A percentile compares a stretch with the other conserved stretches of the same genome.
These are phyloP conservation scores for Amblyteles armatorius DNA, from an alignment of 2,888 invertebrate species.

Conservation along the genomic window DNA sequence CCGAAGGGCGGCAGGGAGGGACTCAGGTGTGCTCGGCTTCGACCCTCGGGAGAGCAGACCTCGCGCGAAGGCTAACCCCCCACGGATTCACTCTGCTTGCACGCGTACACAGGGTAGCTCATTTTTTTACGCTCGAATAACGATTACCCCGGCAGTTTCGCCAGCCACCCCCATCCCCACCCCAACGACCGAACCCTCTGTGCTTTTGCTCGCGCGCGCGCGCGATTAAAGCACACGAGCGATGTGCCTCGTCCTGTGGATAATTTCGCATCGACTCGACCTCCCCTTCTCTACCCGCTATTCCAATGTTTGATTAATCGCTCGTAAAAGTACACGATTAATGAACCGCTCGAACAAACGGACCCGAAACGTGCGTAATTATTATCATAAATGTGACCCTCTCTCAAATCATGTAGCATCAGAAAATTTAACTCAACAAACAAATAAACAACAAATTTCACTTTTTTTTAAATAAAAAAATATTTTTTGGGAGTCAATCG, in stretches of 20 bases:
- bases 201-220: constrained; percentile 49
- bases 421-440: too few species aligned
- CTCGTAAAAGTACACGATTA: constrained; percentile 59
- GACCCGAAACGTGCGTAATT: background rate
- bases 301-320: constrained; percentile 64
- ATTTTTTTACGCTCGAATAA: constrained; percentile 66
- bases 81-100: constrained; percentile 59
- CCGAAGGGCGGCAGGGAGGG: constrained; percentile 59
- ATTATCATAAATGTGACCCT: constrained; percentile 18
- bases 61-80: constrained; percentile 69
- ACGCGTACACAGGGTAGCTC: constrained; percentile 49
- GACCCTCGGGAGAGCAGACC: constrained; percentile 53
- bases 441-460: too few species aligned
- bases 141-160: constrained; percentile 66
- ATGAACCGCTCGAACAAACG: constrained; percentile 40
- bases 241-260: constrained; percentile 32
- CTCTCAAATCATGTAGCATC: constrained; percentile 9
- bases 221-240: constrained; percentile 52
- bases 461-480: too few species aligned
- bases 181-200: constrained; percentile 42
- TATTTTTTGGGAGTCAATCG: too few species aligned
- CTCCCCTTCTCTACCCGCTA: constrained; percentile 18
- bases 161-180: constrained; percentile 33
- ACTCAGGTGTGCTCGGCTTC: constrained; percentile 77
- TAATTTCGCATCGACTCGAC: constrained; percentile 62